A percentile compares a stretch with the other conserved stretches of the same genome.
Conservation (phyloP, 2,888 invertebrate genomes). For the Netelia fuscicornis region DNA sequence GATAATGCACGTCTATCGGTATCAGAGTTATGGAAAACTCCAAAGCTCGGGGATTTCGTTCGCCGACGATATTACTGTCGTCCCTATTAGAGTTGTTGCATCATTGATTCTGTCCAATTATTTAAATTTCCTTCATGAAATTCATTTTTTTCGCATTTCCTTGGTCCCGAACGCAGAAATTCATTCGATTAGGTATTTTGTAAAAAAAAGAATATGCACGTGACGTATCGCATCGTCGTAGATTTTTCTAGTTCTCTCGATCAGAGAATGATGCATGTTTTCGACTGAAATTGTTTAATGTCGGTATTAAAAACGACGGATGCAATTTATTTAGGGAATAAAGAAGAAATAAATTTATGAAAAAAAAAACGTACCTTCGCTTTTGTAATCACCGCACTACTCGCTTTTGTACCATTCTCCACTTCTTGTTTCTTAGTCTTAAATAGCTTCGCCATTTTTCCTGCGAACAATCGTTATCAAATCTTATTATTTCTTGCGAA, state of each 20-base stretch:
- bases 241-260: conserved; percentile 64
- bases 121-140: not conserved
- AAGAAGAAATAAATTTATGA: not conserved
- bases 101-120: not conserved
- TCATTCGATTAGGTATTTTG: conserved; percentile 66
- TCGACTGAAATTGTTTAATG: conserved; percentile 74
- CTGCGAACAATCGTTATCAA: conserved; percentile 59
- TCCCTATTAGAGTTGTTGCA: conserved; percentile 27
- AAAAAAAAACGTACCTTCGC: conserved; percentile 73
- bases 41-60: conserved; percentile 53
- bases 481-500: conserved; percentile 1
- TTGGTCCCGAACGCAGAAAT: conserved; percentile 76
- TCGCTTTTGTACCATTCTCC: conserved; percentile 75
- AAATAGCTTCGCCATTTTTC: conserved; percentile 78
- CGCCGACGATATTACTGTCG: conserved; percentile 40
- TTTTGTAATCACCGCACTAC: conserved; percentile 71
- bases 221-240: conserved; percentile 44
- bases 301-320: conserved; percentile 10
- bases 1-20: conserved; percentile 69
- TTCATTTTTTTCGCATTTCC: conserved; percentile 41
- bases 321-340: not conserved
- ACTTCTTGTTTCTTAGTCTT: conserved; percentile 74
- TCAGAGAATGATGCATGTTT: conserved; percentile 79
- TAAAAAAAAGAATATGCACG: conserved; percentile 73
- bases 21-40: conserved; percentile 52